Percentiles rank a stretch among this genome's conserved stretches.
These are phyloP conservation scores for Thaumatotibia leucotreta DNA, from an alignment of 1,140 invertebrate genomes.

Conservation along the genomic window DNA sequence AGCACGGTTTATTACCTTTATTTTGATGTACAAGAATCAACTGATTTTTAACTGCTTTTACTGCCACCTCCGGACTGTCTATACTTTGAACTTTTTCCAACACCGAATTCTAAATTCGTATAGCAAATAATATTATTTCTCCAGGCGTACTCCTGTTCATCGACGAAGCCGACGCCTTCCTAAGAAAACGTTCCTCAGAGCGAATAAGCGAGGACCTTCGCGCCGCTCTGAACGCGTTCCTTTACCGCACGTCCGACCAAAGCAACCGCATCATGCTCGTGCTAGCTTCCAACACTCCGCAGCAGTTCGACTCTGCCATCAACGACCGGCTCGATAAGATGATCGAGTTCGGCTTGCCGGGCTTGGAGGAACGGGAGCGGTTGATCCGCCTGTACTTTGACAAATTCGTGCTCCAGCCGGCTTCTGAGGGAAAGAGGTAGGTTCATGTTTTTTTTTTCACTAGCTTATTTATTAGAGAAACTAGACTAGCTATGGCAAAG, in stretches of 20 bases:
- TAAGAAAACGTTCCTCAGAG: conserved; percentile 96
- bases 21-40: too few species aligned
- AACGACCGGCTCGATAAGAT: conserved; percentile 98
- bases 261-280: conserved; percentile 98
- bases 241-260: conserved; percentile 99
- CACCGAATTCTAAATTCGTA: too few species aligned
- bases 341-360: conserved; percentile 96
- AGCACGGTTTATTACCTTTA: too few species aligned
- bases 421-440: conserved; percentile 86
- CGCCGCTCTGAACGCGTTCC: conserved; percentile 96
- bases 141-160: conserved; percentile 95
- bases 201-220: conserved; percentile 96
- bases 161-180: conserved; percentile 99
- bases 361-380: conserved; percentile 93
- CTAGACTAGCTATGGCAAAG: too few species aligned
- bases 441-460: too few species aligned
- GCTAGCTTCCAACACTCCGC: conserved; percentile 97
- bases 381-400: conserved; percentile 97
- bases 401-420: conserved; percentile 94
- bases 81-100: too few species aligned
- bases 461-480: too few species aligned
- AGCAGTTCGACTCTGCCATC: conserved; percentile 99
- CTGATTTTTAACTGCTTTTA: too few species aligned
- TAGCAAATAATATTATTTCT: too few species aligned
- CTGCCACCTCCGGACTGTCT: too few species aligned